These are phyloP conservation scores for Bombus ignitus DNA, from an alignment of 1,140 invertebrate species.

Conservation along the genomic window DNA sequence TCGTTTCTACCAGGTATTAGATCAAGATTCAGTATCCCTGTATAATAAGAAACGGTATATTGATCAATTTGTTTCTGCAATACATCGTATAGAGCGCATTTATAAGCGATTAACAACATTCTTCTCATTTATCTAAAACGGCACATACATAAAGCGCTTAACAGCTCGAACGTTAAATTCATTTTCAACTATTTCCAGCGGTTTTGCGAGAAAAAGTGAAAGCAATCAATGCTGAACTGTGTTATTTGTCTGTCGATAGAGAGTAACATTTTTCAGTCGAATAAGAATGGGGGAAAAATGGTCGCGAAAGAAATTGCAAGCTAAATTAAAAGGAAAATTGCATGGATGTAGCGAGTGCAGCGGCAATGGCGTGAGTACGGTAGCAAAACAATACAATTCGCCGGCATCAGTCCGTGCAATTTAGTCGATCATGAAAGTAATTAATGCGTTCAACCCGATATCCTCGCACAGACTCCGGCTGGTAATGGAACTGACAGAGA, in stretches of 20 bases:
- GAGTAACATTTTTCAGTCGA: not conserved
- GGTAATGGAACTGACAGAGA: slow-evolving; percentile 3
- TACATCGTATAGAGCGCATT: too few relatives aligned
- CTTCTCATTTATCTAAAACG: too few relatives aligned
- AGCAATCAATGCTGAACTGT: not conserved
- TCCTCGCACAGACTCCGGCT: not conserved
- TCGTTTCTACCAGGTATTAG: not conserved
- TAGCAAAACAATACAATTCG: slow-evolving; percentile 11
- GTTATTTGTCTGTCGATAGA: too few relatives aligned
- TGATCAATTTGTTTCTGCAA: too few relatives aligned
- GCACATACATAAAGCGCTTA: too few relatives aligned
- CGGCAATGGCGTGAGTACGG: not conserved
- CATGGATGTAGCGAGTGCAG: not conserved
- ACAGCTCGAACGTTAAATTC: too few relatives aligned
- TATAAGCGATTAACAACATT: too few relatives aligned
- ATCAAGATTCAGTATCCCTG: not conserved
- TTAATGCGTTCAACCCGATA: slow-evolving; percentile 35
- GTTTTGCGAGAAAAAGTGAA: not conserved
- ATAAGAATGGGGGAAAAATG: not conserved
- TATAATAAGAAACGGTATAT: not conserved
- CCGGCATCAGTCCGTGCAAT: slow-evolving; percentile 13
- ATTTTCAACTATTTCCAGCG: too few relatives aligned
- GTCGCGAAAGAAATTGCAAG: slow-evolving; percentile 1
- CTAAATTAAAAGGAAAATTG: slow-evolving; percentile 35
- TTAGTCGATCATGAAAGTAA: slow-evolving; percentile 45